A percentile compares a stretch with the other conserved stretches of the same genome.
Conservation (phyloP, 2,797 vertebrate species). For the Otolemur crassicaudatus region DNA sequence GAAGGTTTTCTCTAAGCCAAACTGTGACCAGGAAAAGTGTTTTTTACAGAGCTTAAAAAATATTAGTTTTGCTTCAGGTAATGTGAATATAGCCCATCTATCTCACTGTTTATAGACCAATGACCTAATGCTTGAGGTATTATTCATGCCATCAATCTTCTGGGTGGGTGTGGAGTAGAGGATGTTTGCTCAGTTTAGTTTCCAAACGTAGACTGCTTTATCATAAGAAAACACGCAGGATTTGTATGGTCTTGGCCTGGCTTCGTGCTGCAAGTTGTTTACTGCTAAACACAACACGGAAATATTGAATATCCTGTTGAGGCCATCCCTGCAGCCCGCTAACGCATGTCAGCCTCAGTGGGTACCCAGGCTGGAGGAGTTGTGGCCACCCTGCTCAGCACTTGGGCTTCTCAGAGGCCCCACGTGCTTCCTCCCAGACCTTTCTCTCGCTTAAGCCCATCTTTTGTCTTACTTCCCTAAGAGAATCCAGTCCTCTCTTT, state of each 20-base stretch:
- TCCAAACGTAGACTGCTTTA: slow-evolving; percentile 29
- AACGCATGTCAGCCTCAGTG: not conserved
- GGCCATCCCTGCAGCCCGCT: not conserved
- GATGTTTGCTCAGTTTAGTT: slow-evolving; percentile 59
- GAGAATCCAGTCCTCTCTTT: not conserved
- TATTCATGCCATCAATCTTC: slow-evolving; percentile 29
- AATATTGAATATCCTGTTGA: not conserved
- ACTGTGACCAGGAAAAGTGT: not conserved
- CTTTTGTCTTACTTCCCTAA: not conserved
- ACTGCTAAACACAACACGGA: not conserved
- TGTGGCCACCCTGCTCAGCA: not conserved
- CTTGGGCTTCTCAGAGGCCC: not conserved
- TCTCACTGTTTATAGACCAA: slow-evolving; percentile 61
- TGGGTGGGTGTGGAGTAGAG: slow-evolving; percentile 41
- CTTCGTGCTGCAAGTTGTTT: not conserved
- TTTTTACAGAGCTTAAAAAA: slow-evolving; percentile 44
- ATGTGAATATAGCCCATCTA: not conserved
- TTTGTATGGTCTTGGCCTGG: not conserved
- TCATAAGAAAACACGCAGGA: not conserved
- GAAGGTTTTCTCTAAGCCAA: slow-evolving; percentile 54
- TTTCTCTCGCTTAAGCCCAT: not conserved
- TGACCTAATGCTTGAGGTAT: slow-evolving; percentile 75
- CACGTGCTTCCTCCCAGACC: not conserved
- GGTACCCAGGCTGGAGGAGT: not conserved
- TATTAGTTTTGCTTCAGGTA: slow-evolving; percentile 66